Base-by-base conservation (phyloP, 37 sponge, comb jelly and placozoan species). In the Haliclona indistincta region DNA sequence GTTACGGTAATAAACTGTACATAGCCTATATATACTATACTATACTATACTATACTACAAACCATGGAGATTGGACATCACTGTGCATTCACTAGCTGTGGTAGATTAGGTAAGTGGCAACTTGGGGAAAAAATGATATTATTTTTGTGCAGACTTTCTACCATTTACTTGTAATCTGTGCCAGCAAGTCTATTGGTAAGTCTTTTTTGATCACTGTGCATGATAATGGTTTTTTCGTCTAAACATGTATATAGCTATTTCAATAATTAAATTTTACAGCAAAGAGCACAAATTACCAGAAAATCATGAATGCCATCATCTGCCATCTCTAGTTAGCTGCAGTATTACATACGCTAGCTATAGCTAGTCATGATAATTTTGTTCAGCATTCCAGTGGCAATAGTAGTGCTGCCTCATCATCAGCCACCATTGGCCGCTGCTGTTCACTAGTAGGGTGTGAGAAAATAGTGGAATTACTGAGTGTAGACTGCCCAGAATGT, bases 111-210 rank as follows among this genome's bases (percentile, higher is more conserved):
- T 78, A 53, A 66, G 79, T 37, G n/a, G 7, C 28, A 25, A 6
- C 30, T 52, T 53, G 28, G 30, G 17, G n/a, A 72, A 54, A 33
- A 52, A 53, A 56, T 54, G 41, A 38, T 36, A 38, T 73, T 33
- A 39, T 54, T 7, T 37, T 28, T 35, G 17, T 42, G 22, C 55
- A 66, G 78, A 77, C 38, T 77, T 77, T 25, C 54, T 77, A 10
- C 78, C 78, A 22, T 77, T 77, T 51, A 53, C 67, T 37, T 77
- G 78, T 77, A 55, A 66, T 11, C 5, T 19, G 1, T 77, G 78
- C 28, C 43, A 64, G 17, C 26, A 77, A 64, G 22, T 77, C 64
- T 77, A 65, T 54, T 77, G 78, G 78, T 77, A 52, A 38, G 78
- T 35, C 2, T 13, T 32, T 40, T n/a, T 38, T 39, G 38, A 13